Evolutionary conservation across 1,140 invertebrate genomes (phyloP).

Genomic region (Diplogasteroides magnus): DNA sequence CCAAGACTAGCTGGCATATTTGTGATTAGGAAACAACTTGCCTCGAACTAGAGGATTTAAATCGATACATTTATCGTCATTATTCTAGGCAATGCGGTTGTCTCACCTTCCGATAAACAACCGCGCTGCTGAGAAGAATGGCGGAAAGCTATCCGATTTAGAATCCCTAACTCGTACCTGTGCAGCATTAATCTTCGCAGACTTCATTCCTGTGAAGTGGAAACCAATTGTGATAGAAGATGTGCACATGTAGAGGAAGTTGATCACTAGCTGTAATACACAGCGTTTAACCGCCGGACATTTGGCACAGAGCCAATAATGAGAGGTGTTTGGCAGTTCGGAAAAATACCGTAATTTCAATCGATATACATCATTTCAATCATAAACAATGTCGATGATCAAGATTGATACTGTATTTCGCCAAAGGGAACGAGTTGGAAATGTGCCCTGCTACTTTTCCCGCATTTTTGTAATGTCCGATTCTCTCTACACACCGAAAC

Average conservation of each 20-base stretch:
- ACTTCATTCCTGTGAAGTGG: conserved; percentile 46
- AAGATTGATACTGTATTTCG: conserved; percentile 6
- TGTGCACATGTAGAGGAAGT: conserved; percentile 53
- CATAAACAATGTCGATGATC: background rate
- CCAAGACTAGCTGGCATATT: background rate
- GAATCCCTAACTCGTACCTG: conserved; percentile 42
- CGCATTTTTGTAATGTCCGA: background rate
- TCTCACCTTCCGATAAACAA: background rate
- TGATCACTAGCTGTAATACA: conserved; percentile 46
- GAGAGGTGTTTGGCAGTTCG: too few species aligned
- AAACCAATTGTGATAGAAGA: conserved; percentile 53
- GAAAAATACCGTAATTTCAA: too few species aligned
- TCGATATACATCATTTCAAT: too few species aligned
- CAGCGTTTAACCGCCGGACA: too few species aligned
- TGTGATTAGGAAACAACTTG: background rate
- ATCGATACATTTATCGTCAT: background rate
- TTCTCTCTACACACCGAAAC: background rate
- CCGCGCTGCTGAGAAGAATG: too few species aligned
- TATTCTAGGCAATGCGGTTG: background rate
- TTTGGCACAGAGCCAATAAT: too few species aligned
- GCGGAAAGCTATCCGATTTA: too few species aligned
- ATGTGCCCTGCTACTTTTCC: too few species aligned
- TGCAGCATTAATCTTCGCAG: conserved; percentile 40
- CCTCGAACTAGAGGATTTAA: background rate
- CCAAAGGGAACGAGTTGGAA: too few species aligned